Evolutionary conservation across 1,140 invertebrate species (phyloP), one percentile per base, ranked within the genome.

Genomic region (Scaptomyza graminum): DNA sequence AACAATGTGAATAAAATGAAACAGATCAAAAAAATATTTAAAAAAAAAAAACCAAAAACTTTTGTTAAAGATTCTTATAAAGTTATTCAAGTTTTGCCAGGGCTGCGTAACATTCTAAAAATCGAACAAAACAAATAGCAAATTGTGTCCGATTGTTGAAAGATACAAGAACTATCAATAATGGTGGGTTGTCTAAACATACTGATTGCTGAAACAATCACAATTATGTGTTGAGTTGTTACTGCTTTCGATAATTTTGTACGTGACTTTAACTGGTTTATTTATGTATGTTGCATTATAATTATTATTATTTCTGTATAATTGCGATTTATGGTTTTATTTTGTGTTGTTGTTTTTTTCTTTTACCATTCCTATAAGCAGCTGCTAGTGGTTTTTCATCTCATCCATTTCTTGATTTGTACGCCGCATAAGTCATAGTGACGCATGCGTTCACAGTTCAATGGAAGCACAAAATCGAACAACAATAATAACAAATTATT

Each of bases 361-460:
- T 22, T 22, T 22, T 22, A 44, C 18, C 54, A 43, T 63, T 63
- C 15, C 18, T 18, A 16, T 44, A 13, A 28, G 16, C 22, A n/a
- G 16, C 46, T 22, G 9, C 18, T 8, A 43, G 46, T 68, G 47
- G n/a, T 16, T 52, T 52, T 61, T 18, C 15, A 18, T 12, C 6
- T 46, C 15, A 18, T 41, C 11, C 25, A 39, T 50, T 15, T 65
- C 16, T 54, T 43, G 18, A 43, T 41, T 37, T 60, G 28, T 56
- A 37, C 41, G 52, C 55, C 46, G 37, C 57, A 25, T 12, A 63
- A 25, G 3, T 9, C 28, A n/a, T 7, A 56, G 47, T 82, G 76
- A 85, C 76, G 80, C 76, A 83, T 83, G 41, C 44, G 59, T 65
- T 66, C 63, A 59, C 65, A 74, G 62, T 87, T 87, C 66, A 87